Base-by-base conservation (phyloP, 2,113 vertebrate species). In the Parus major region DNA sequence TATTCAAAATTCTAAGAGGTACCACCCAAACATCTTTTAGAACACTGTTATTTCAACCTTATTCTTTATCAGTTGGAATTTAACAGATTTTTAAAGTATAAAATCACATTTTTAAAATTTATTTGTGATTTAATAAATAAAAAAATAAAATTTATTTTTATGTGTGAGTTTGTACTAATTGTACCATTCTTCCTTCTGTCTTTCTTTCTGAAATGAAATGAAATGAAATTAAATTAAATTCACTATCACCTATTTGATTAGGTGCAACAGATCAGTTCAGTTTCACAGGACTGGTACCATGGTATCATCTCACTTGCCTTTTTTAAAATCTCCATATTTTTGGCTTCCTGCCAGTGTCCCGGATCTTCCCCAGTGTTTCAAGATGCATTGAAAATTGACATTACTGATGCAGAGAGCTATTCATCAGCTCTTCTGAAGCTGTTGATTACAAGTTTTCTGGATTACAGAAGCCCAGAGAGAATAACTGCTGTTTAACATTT, bases 361-460 rank as follows among this genome's bases (percentile, higher is more conserved):
- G 1, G 39, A 86, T 56, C 86, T 90, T 92, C 39, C 59, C 72
- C 4, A 2, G 52, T 86, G 60, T 78, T 92, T 93, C 39, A 65
- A 80, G 88, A 69, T 82, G 56, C 49, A 50, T 44, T 44, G 83
- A 94, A 81, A 95, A 88, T 92, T 78, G 77, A 63, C 39, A 75
- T 86, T 78, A 73, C 23, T 66, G 64, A 83, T 83, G 68, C 55
- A 94, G 59, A 93, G 64, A 86, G 50, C 11, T 29, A 50, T 77
- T 95, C 79, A 83, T 92, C 76, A 78, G 33, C 59, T 83, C 79
- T 90, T 93, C 88, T 92, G 63, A 92, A 93, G 50, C 12, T 80
- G 66, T 61, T 88, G 88, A 88, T 93, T 90, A 53, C 31, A 88
- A 82, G 63, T 61, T 88, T 87, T 71, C 57, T 2, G 2, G 61